phyloP scores from a whole-genome alignment of 2,797 vertebrate genomes.

The Betta splendens region DNA sequence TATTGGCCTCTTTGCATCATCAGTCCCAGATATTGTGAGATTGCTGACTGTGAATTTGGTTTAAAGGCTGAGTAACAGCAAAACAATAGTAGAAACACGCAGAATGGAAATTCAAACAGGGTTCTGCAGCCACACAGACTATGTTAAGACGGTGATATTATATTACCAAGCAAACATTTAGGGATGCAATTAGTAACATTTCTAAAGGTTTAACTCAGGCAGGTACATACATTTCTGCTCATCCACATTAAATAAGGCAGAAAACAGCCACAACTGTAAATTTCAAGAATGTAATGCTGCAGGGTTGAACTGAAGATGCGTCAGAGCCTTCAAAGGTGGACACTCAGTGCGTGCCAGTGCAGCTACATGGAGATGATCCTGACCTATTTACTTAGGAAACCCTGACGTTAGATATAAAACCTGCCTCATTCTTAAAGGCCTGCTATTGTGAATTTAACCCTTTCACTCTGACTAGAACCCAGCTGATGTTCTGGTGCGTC shows the following conservation, averaged over 20 bases:
- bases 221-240: neutral
- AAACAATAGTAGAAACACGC: slow-evolving; percentile 64
- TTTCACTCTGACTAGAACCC: slow-evolving; percentile 19
- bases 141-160: slow-evolving; percentile 20
- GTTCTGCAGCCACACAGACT: slow-evolving; percentile 20
- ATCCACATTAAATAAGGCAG: neutral
- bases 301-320: neutral
- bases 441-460: slow-evolving; percentile 19
- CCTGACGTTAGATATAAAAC: slow-evolving; percentile 28
- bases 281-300: neutral
- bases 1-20: slow-evolving; percentile 94
- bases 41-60: slow-evolving; percentile 85
- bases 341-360: slow-evolving; percentile 5
- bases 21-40: slow-evolving; percentile 95
- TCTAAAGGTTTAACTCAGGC: slow-evolving; percentile 16
- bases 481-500: slow-evolving; percentile 1
- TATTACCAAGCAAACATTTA: slow-evolving; percentile 4
- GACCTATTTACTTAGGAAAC: slow-evolving; percentile 1
- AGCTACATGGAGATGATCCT: slow-evolving; percentile 1
- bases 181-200: slow-evolving; percentile 14
- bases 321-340: neutral
- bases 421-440: slow-evolving; percentile 11
- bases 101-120: slow-evolving; percentile 48
- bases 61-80: slow-evolving; percentile 81
- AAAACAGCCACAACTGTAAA: neutral